Percentiles rank a stretch among this genome's conserved stretches.
These are phyloP conservation scores for Pteropus alecto DNA, from an alignment of 2,113 vertebrate genomes.

Conservation along the genomic window DNA sequence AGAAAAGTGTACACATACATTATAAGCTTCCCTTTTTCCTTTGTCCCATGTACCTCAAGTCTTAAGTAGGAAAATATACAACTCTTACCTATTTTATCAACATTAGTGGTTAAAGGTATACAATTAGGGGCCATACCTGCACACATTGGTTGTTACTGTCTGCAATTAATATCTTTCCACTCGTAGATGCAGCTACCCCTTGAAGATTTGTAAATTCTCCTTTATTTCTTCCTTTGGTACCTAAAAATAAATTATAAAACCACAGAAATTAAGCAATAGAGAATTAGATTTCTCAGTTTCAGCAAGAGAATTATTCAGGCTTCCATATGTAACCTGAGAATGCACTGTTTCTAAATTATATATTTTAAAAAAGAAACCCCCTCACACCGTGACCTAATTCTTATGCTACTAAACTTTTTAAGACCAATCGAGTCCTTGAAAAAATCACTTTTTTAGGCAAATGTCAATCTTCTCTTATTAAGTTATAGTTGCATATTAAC, in stretches of 20 bases:
- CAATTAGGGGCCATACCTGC: slow-evolving; percentile 86
- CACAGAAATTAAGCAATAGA: slow-evolving; percentile 59
- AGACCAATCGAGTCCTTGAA: background rate
- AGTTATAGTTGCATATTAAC: background rate
- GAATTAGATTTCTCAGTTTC: background rate
- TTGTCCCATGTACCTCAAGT: background rate
- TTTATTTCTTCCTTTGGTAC: slow-evolving; percentile 98
- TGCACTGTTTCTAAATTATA: slow-evolving; percentile 7
- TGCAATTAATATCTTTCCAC: slow-evolving; percentile 95
- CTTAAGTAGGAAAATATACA: background rate
- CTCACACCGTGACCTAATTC: background rate
- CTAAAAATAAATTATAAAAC: slow-evolving; percentile 81
- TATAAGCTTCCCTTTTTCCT: background rate
- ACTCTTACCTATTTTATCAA: background rate
- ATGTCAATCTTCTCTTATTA: background rate
- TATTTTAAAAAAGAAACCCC: background rate
- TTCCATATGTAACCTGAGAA: background rate
- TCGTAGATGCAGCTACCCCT: slow-evolving; percentile 93
- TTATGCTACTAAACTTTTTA: background rate
- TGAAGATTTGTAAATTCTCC: slow-evolving; percentile 99
- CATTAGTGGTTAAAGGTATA: background rate
- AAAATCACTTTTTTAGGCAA: background rate
- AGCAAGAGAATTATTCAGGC: background rate
- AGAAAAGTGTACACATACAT: background rate
- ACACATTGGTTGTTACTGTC: slow-evolving; percentile 99